phyloP scores from a whole-genome alignment of 2,888 invertebrate species.

The Nephrotoma guestfalica region DNA sequence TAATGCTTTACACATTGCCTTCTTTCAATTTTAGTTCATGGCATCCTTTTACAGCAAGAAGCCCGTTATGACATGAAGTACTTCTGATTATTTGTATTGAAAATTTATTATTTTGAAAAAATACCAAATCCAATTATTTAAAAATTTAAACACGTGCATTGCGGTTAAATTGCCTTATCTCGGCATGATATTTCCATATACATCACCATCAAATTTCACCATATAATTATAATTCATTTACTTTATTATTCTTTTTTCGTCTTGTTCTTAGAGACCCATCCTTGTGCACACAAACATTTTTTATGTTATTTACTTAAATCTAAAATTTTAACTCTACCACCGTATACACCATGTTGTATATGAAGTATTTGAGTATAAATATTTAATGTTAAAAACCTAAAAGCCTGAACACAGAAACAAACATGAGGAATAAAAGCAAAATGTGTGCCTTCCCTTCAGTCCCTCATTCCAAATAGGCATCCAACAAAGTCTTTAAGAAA shows the following conservation, averaged over 20 bases:
- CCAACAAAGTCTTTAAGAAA: background rate
- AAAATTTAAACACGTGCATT: background rate
- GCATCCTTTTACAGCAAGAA: no score
- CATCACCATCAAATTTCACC: background rate
- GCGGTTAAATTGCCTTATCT: background rate
- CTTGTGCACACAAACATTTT: background rate
- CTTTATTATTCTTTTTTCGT: background rate
- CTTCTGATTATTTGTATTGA: no score
- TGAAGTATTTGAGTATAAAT: background rate
- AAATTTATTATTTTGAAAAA: no score
- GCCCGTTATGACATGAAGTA: no score
- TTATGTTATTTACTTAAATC: background rate
- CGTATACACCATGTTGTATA: background rate
- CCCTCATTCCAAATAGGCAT: background rate
- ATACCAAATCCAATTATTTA: no score
- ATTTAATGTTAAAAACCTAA: background rate
- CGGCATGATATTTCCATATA: background rate
- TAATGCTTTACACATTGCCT: no score
- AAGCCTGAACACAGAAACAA: background rate
- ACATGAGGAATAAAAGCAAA: background rate
- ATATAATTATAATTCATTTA: background rate
- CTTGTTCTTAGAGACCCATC: background rate
- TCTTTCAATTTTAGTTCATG: no score
- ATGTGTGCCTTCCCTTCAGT: background rate
- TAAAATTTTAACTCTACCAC: background rate